Percentiles rank a stretch among this genome's conserved stretches.
Evolutionary conservation across 2,888 invertebrate genomes (phyloP).

Genomic region (Stenurella melanura): DNA sequence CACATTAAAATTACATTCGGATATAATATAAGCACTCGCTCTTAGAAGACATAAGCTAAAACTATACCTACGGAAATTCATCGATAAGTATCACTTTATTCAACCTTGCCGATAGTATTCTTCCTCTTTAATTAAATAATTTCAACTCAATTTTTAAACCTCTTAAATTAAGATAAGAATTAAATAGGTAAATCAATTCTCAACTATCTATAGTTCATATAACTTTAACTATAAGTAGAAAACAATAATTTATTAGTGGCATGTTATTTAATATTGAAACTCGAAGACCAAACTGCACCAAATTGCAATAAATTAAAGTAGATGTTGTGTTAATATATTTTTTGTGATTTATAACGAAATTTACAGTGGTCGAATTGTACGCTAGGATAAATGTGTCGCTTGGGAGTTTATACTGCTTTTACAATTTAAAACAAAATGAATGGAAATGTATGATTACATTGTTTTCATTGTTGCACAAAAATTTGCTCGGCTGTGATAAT

Average conservation of each 20-base stretch:
- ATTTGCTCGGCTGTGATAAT: neutral
- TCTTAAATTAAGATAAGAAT: no score
- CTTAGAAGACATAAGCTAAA: no score
- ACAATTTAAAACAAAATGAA: conserved; percentile 15
- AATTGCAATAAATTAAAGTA: neutral
- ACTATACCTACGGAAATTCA: no score
- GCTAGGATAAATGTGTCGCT: neutral
- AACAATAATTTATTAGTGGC: neutral
- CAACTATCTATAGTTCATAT: no score
- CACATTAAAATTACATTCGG: no score
- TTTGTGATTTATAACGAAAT: conserved; percentile 18
- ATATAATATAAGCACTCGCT: no score
- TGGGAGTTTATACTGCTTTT: conserved; percentile 14
- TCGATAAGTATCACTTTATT: no score
- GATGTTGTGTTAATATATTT: conserved; percentile 11
- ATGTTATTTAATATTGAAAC: neutral
- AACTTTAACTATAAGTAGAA: no score
- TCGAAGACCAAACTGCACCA: neutral
- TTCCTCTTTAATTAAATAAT: no score
- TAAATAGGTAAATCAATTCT: no score
- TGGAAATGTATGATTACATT: conserved; percentile 2
- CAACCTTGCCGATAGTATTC: no score
- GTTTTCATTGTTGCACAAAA: neutral
- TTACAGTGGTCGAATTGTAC: neutral
- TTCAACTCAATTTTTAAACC: no score